phyloP scores from a whole-genome alignment of 2,113 vertebrate genomes.

The Ibidorhyncha struthersii region DNA sequence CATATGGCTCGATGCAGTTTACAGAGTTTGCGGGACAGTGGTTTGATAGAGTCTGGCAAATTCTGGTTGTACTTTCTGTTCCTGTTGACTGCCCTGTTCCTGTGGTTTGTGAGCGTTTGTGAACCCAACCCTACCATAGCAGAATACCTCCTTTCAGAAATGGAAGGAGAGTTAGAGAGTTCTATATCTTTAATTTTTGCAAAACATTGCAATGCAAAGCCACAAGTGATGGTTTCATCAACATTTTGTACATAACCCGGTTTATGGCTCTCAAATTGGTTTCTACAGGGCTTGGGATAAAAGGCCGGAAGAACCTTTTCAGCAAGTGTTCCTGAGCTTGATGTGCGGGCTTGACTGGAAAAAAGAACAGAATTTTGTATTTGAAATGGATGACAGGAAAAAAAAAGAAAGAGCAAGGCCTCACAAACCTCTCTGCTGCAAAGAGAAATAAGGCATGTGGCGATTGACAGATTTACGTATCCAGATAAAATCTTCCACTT shows the following conservation, averaged over 20 bases:
- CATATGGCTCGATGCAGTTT: neutral
- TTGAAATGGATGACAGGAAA: neutral
- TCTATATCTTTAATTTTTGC: neutral
- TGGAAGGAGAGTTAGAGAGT: neutral
- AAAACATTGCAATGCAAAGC: neutral
- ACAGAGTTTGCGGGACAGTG: neutral
- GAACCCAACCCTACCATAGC: neutral
- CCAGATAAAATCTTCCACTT: slow-evolving; percentile 40
- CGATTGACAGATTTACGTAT: slow-evolving; percentile 40
- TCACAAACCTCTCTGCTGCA: neutral
- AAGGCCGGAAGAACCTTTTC: slow-evolving; percentile 16
- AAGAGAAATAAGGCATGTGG: slow-evolving; percentile 46
- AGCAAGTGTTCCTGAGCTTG: neutral
- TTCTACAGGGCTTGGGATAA: neutral
- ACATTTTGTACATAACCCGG: neutral
- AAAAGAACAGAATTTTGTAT: neutral
- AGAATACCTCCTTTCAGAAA: neutral
- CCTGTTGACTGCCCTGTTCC: neutral
- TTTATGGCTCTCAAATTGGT: neutral
- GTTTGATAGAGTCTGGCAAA: neutral
- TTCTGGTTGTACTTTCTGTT: neutral
- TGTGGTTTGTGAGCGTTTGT: neutral
- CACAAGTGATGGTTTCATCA: neutral
- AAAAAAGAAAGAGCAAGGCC: neutral
- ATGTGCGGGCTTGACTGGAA: neutral